Conservation (phyloP, 2,113 vertebrate species). For the Zapus hudsonius region DNA sequence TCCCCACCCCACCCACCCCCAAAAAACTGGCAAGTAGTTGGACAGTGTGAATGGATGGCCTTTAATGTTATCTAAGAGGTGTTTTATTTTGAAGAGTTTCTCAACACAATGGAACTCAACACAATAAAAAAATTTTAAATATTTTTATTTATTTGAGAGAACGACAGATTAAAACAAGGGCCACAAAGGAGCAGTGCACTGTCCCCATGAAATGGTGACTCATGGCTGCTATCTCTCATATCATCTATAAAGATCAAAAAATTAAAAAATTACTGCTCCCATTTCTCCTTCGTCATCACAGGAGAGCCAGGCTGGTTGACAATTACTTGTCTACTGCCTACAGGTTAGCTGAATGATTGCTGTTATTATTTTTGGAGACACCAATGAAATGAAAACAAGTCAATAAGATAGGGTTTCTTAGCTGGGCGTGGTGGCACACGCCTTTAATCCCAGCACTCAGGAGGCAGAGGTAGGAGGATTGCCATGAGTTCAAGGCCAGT, state of each 20-base stretch:
- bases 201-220: not conserved
- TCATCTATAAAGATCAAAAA: not conserved
- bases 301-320: not conserved
- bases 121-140: too few species aligned
- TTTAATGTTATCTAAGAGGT: not conserved
- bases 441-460: too few species aligned
- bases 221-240: not conserved
- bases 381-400: not conserved
- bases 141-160: too few species aligned
- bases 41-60: not conserved
- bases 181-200: not conserved
- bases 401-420: too few species aligned
- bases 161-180: not conserved
- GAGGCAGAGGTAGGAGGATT: too few species aligned
- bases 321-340: not conserved
- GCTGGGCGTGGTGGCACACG: too few species aligned
- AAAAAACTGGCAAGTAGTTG: slow-evolving; percentile 38
- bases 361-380: not conserved
- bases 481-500: too few species aligned
- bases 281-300: not conserved
- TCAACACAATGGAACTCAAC: not conserved
- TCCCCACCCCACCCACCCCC: not conserved
- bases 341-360: not conserved
- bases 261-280: not conserved
- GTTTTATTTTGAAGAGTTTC: slow-evolving; percentile 32